These are phyloP conservation scores for Thereva unica DNA, from an alignment of 2,888 invertebrate species.

Conservation along the genomic window DNA sequence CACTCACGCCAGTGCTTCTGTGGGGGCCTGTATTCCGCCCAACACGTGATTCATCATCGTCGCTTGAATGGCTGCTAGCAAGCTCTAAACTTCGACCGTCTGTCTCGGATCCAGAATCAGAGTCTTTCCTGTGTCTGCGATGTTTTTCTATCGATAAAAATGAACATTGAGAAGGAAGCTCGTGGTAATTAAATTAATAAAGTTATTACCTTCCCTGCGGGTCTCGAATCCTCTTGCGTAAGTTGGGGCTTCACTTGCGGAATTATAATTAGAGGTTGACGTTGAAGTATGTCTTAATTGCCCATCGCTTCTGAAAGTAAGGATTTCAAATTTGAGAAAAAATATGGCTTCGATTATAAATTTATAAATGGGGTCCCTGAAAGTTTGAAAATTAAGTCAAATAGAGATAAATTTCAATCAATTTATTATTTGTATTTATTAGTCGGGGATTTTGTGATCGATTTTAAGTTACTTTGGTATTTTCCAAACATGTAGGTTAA, in stretches of 20 bases:
- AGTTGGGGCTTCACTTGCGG: conserved; percentile 76
- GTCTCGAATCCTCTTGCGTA: conserved; percentile 69
- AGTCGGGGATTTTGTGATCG: no score
- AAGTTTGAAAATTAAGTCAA: no score
- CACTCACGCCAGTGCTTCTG: conserved; percentile 58
- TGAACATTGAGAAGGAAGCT: background rate
- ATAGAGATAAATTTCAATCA: no score
- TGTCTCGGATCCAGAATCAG: conserved; percentile 83
- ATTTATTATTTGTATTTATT: no score
- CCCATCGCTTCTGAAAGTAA: conserved; percentile 67
- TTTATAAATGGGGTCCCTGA: no score
- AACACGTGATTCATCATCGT: conserved; percentile 73
- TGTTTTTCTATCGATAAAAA: conserved; percentile 49
- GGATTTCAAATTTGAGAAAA: background rate
- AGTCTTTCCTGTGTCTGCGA: conserved; percentile 63
- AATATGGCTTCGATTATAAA: no score
- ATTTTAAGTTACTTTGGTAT: no score
- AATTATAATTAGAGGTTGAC: conserved; percentile 86
- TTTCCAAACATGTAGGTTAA: no score
- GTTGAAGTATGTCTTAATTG: conserved; percentile 83
- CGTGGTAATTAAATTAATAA: background rate
- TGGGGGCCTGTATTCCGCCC: conserved; percentile 56
- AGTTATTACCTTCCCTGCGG: conserved; percentile 37
- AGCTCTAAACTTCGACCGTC: conserved; percentile 81
- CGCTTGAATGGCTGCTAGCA: conserved; percentile 94